Conservation (phyloP, 2,888 invertebrate species). For the Euzophera pinguis region DNA sequence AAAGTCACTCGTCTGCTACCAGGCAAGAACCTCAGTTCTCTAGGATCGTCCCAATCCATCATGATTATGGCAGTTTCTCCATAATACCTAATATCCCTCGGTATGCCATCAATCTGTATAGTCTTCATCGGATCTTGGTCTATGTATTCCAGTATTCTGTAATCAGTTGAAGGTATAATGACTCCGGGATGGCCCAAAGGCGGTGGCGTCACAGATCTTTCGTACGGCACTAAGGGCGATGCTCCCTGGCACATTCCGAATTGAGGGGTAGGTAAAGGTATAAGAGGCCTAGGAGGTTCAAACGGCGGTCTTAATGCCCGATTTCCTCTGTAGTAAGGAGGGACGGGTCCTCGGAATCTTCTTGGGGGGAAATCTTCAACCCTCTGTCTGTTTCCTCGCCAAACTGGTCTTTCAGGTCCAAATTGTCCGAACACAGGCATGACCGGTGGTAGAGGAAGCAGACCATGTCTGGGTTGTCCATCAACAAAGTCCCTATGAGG, state of each 20-base stretch:
- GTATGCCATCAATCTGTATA: slow-evolving; percentile 89
- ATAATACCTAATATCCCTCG: slow-evolving; percentile 91
- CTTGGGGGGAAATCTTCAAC: slow-evolving; percentile 54
- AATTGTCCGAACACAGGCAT: slow-evolving; percentile 49
- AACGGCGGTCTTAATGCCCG: slow-evolving; percentile 46
- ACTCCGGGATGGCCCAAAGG: slow-evolving; percentile 61
- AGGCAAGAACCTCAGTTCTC: slow-evolving; percentile 91
- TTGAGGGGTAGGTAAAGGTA: slow-evolving; percentile 53
- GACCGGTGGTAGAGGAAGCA: slow-evolving; percentile 49
- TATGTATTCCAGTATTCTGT: slow-evolving; percentile 61
- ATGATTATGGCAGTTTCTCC: slow-evolving; percentile 91
- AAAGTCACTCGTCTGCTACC: slow-evolving; percentile 87
- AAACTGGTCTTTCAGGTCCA: slow-evolving; percentile 26
- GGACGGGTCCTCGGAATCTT: slow-evolving; percentile 51
- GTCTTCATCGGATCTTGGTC: slow-evolving; percentile 85
- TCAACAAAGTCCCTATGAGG: slow-evolving; percentile 27
- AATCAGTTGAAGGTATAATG: slow-evolving; percentile 58
- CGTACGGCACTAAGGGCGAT: slow-evolving; percentile 55
- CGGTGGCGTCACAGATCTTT: slow-evolving; percentile 52
- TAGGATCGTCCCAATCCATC: slow-evolving; percentile 91
- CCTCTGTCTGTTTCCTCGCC: slow-evolving; percentile 60
- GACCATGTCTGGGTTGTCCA: slow-evolving; percentile 33
- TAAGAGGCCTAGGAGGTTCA: slow-evolving; percentile 46
- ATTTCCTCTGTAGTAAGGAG: slow-evolving; percentile 53
- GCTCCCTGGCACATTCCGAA: slow-evolving; percentile 60